Conservation (phyloP, 2,797 vertebrate species). For the Sebastes minor region DNA sequence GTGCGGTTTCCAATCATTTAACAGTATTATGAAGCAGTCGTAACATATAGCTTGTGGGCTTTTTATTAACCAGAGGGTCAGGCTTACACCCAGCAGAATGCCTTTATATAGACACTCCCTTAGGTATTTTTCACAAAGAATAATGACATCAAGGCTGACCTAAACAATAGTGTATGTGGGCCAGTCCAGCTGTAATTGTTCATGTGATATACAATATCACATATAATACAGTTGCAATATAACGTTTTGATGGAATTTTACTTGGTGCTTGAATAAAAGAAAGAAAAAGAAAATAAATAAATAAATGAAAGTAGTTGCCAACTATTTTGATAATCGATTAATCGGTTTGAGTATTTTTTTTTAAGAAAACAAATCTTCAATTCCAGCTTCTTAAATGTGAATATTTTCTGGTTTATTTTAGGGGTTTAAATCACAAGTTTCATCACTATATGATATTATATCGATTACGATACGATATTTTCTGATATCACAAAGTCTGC, state of each 20-base stretch:
- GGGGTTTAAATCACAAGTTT: no score
- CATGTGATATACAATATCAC: background rate
- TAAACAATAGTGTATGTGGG: slow-evolving; percentile 29
- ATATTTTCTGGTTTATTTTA: no score
- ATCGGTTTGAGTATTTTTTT: no score
- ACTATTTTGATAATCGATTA: no score
- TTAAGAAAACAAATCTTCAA: no score
- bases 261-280: background rate
- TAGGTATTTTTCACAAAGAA: slow-evolving; percentile 18
- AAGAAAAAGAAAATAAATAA: background rate
- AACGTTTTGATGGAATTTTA: background rate
- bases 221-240: background rate
- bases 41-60: background rate
- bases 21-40: background rate
- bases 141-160: slow-evolving; percentile 21
- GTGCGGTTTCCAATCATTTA: slow-evolving; percentile 7
- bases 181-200: background rate
- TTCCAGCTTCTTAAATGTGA: no score
- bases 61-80: slow-evolving; percentile 16
- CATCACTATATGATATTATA: no score
- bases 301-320: background rate
- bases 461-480: no score
- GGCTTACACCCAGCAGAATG: background rate
- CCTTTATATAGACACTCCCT: slow-evolving; percentile 29
- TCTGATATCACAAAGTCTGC: no score